Evolutionary conservation across 1,140 invertebrate genomes (phyloP).

Genomic region (Drosophila pseudoobscura): DNA sequence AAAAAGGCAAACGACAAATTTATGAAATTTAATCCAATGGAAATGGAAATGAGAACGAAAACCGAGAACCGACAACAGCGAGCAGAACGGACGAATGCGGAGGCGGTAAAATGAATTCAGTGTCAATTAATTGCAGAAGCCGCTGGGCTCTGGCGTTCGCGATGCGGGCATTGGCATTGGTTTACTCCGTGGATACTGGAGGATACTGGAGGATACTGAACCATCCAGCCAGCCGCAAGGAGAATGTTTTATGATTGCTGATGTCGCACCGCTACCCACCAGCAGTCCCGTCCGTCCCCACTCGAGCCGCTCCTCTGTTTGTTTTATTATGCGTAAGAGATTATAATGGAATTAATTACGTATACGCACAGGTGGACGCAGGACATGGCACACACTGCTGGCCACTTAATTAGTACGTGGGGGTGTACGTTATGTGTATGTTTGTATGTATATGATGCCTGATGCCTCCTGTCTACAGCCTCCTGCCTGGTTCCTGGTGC

Average conservation of each 20-base stretch:
- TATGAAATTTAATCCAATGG: slow-evolving; percentile 63
- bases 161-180: background rate
- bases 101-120: slow-evolving; percentile 28
- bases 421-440: background rate
- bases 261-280: slow-evolving; percentile 13
- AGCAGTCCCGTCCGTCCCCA: too few species aligned
- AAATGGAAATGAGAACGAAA: slow-evolving; percentile 9
- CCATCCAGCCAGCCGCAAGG: background rate
- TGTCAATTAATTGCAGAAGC: slow-evolving; percentile 68
- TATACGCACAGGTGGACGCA: slow-evolving; percentile 72
- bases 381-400: slow-evolving; percentile 25
- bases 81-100: slow-evolving; percentile 9
- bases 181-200: slow-evolving; percentile 10
- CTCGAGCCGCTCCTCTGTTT: slow-evolving; percentile 44
- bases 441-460: background rate
- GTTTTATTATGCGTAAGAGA: slow-evolving; percentile 77
- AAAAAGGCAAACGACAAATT: background rate
- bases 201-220: background rate
- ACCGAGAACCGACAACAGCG: too few species aligned
- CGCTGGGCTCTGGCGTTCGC: slow-evolving; percentile 4
- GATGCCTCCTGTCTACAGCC: too few species aligned
- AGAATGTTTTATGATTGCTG: slow-evolving; percentile 47
- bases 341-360: slow-evolving; percentile 81
- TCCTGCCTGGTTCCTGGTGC: background rate
- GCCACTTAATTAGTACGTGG: slow-evolving; percentile 62